These are phyloP conservation scores for Nysson spinosus DNA, from an alignment of 2,888 invertebrate species.

Conservation along the genomic window DNA sequence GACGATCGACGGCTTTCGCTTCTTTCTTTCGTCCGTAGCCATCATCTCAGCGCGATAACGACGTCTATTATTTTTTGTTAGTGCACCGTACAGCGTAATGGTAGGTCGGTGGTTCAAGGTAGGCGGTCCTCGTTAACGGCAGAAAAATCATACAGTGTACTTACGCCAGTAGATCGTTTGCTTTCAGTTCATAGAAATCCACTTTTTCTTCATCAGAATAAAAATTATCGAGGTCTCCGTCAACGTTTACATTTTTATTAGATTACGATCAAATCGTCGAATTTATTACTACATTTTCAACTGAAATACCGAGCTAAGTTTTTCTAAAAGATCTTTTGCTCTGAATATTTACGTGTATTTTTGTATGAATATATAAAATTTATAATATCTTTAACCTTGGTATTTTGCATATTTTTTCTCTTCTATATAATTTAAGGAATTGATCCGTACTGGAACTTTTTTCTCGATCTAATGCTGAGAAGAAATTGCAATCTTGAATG, in stretches of 20 bases:
- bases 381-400: too few species aligned
- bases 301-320: too few species aligned
- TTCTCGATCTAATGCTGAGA: too few species aligned
- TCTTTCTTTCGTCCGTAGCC: conserved; percentile 44
- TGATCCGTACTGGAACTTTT: too few species aligned
- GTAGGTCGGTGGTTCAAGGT: conserved; percentile 30
- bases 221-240: not conserved
- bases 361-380: too few species aligned
- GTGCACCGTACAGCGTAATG: conserved; percentile 44
- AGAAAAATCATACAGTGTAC: conserved; percentile 30
- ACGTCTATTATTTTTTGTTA: conserved; percentile 71
- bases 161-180: conserved; percentile 17
- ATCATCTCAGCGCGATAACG: conserved; percentile 69
- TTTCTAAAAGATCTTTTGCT: too few species aligned
- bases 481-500: too few species aligned
- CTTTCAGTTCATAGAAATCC: not conserved
- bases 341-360: too few species aligned
- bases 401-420: too few species aligned
- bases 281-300: too few species aligned
- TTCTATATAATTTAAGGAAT: too few species aligned
- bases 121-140: conserved; percentile 50
- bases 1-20: conserved; percentile 35
- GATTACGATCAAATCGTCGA: not conserved
- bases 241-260: not conserved
- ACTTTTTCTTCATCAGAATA: conserved; percentile 9